Base-by-base conservation (phyloP, 2,888 invertebrate genomes). In the Drosophila neoperkinsi region DNA sequence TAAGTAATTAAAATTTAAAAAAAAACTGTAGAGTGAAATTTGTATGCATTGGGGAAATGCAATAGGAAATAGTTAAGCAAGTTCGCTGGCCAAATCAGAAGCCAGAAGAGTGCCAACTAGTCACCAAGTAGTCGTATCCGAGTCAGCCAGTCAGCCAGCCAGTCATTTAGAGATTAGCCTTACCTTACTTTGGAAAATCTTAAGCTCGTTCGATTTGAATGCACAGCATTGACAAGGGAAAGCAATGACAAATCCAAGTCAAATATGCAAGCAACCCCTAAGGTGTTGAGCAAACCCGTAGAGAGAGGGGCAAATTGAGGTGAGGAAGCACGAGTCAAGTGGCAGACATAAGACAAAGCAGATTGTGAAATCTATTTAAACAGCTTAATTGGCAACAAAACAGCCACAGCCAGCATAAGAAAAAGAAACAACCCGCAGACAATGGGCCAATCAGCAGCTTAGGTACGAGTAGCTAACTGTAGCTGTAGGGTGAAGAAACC, bases 221-320 rank as follows among this genome's bases (percentile, higher is more conserved):
- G 57, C 71, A 61, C 65, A 52, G 36, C 66, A 64, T 70, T 76
- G 75, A 53, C 50, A 55, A 71, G 75, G 50, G 38, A 71, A 77
- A 68, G 79, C 83, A 82, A 81, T 82, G 91, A 89, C 91, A 91
- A 91, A 91, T 91, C 91, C 91, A 90, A 91, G 90, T 91, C 87
- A 90, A 86, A 89, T 85, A 88, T 84, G 83, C 83, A 72, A 68
- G 67, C 71, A 80, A 84, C 71, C 82, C 63, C 56, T 59, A 34
- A 43, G 18, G 30, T 57, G 56, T 31, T 33, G 10, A 10, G 1
- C n/a, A 30, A 7, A 4, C 18, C 4, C 6, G 41, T 4, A 31
- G 13, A 31, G 13, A 25, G 13, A 25, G 21, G 21, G 43, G 38
- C 28, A 34, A 57, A 49, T 21, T 38, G 10, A 7, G 41, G 57